phyloP scores from a whole-genome alignment of 2,888 invertebrate genomes.

The Mylabris sibirica region DNA sequence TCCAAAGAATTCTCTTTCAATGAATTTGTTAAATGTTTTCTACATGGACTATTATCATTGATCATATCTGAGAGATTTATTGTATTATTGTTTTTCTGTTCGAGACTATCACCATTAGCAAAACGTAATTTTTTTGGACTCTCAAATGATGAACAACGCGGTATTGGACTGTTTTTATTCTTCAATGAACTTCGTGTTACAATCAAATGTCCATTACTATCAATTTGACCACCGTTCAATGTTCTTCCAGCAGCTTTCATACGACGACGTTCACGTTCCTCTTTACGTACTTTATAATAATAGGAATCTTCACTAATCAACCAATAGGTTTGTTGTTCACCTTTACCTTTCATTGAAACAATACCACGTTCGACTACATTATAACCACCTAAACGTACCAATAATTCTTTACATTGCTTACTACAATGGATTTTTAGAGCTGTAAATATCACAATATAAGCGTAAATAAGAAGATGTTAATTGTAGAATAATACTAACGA shows the following conservation, averaged over 20 bases:
- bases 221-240: constrained; percentile 39
- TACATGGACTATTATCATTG: constrained; percentile 66
- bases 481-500: constrained; percentile 64
- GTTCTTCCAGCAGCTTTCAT: constrained; percentile 56
- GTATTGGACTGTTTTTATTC: constrained; percentile 68
- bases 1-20: constrained; percentile 64
- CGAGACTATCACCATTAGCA: constrained; percentile 43
- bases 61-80: constrained; percentile 65
- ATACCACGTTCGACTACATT: constrained; percentile 77
- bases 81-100: constrained; percentile 63
- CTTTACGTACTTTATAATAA: constrained; percentile 66
- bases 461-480: not conserved
- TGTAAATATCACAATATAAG: constrained; percentile 47
- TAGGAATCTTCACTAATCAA: constrained; percentile 76
- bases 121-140: constrained; percentile 49
- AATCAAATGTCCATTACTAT: constrained; percentile 49
- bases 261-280: constrained; percentile 63
- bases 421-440: constrained; percentile 87
- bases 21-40: constrained; percentile 61
- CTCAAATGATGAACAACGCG: constrained; percentile 66
- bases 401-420: constrained; percentile 71
- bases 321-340: constrained; percentile 85
- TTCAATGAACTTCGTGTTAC: constrained; percentile 74
- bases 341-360: constrained; percentile 84
- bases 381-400: constrained; percentile 80